Evolutionary conservation across 2,888 invertebrate genomes (phyloP).

Genomic region (Phortica okadai): DNA sequence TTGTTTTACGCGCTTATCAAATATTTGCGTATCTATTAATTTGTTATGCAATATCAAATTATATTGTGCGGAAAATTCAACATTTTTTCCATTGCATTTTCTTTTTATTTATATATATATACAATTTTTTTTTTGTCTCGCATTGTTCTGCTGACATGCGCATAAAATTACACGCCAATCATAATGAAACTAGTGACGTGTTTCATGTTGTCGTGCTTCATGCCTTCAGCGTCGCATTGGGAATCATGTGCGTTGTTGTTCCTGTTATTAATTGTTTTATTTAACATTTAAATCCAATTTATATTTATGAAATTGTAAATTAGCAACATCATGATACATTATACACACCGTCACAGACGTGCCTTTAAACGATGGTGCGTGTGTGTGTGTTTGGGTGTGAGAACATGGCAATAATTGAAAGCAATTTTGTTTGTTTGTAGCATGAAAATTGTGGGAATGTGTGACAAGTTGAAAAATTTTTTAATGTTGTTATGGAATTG

Average conservation of each 20-base stretch:
- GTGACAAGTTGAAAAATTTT: not conserved
- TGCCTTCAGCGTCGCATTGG: not conserved
- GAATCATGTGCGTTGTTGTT: not conserved
- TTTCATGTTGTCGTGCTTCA: not conserved
- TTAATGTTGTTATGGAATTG: not conserved
- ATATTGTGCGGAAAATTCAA: not conserved
- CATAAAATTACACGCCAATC: slow-evolving; percentile 18
- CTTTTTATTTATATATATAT: not conserved
- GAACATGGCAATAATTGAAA: slow-evolving; percentile 45
- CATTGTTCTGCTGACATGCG: not conserved
- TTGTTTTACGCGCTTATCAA: slow-evolving; percentile 11
- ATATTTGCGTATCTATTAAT: slow-evolving; percentile 15
- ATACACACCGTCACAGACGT: not conserved
- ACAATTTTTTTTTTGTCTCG: not conserved
- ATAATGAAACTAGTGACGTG: slow-evolving; percentile 16
- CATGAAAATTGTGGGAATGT: slow-evolving; percentile 53
- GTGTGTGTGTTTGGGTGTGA: slow-evolving; percentile 34
- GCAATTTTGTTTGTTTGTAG: slow-evolving; percentile 57
- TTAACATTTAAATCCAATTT: slow-evolving; percentile 71
- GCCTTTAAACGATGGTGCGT: not conserved
- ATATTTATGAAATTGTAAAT: slow-evolving; percentile 68
- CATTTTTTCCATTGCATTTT: no score
- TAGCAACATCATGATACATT: slow-evolving; percentile 37
- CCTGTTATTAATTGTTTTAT: slow-evolving; percentile 65
- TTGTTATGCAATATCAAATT: not conserved